Evolutionary conservation across 53 echinoderm and acorn worm genomes (phyloP).

Genomic region (Actinopyga echinites): DNA sequence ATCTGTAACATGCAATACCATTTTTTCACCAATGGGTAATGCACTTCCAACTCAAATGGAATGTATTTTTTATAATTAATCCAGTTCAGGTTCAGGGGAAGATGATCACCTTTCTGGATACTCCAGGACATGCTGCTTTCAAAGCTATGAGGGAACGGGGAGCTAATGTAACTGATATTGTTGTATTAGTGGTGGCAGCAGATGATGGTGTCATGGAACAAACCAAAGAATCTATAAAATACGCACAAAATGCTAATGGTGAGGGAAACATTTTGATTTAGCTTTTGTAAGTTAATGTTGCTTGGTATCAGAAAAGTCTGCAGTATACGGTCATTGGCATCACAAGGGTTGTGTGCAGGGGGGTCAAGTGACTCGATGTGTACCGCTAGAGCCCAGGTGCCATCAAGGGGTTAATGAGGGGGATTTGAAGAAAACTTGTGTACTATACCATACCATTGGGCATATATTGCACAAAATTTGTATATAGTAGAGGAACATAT

Average conservation of each 20-base stretch:
- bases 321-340: background rate
- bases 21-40: no score
- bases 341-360: no score
- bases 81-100: slow-evolving; percentile 76
- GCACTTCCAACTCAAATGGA: no score
- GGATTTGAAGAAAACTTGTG: no score
- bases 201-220: slow-evolving; percentile 98
- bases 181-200: slow-evolving; percentile 91
- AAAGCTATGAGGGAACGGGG: slow-evolving; percentile 93
- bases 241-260: slow-evolving; percentile 88
- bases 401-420: no score
- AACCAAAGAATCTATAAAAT: slow-evolving; percentile 89
- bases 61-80: background rate
- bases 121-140: slow-evolving; percentile 96
- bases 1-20: no score
- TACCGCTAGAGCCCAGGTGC: no score
- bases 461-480: no score
- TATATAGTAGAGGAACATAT: no score
- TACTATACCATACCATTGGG: no score
- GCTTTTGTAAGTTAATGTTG: background rate
- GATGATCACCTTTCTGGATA: slow-evolving; percentile 91
- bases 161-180: slow-evolving; percentile 92
- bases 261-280: background rate
- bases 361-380: no score
- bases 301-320: background rate